These are phyloP conservation scores for Mythimna albipuncta DNA, from an alignment of 2,888 invertebrate genomes.

Conservation along the genomic window DNA sequence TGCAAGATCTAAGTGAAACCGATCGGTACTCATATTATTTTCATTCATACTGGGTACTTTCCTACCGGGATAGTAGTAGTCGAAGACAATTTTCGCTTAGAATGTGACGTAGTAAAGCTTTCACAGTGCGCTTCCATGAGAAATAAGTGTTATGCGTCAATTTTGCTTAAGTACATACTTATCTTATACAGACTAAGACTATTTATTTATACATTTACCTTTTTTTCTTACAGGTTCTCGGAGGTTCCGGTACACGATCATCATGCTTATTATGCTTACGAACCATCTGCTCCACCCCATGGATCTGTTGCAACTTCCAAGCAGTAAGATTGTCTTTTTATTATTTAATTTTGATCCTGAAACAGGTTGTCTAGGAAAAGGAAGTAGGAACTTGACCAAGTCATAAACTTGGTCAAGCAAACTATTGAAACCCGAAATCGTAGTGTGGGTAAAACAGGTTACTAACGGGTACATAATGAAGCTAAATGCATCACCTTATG, in stretches of 20 bases:
- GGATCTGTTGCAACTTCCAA: slow-evolving; percentile 77
- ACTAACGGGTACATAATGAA: neutral
- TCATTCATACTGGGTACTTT: neutral
- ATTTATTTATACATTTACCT: slow-evolving; percentile 3
- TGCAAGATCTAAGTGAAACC: neutral
- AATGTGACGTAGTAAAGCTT: neutral
- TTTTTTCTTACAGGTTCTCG: slow-evolving; percentile 73
- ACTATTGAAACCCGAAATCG: neutral
- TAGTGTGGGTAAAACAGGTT: neutral
- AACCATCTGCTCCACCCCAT: slow-evolving; percentile 74
- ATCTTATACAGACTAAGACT: neutral
- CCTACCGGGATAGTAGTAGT: neutral
- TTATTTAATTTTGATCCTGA: slow-evolving; percentile 2
- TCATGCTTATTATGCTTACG: slow-evolving; percentile 82
- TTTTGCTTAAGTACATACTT: slow-evolving; percentile 1
- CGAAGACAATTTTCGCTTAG: neutral
- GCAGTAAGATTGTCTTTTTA: slow-evolving; percentile 75
- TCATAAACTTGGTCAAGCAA: neutral
- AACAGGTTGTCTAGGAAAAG: slow-evolving; percentile 5
- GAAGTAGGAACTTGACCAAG: neutral
- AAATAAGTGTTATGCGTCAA: neutral
- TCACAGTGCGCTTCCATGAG: neutral
- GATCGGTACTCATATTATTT: neutral
- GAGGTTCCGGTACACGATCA: slow-evolving; percentile 81
- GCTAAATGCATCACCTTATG: neutral